Percentiles rank a stretch among this genome's conserved stretches.
These are phyloP conservation scores for Manacus vitellinus DNA, from an alignment of 2,113 vertebrate genomes.

Conservation along the genomic window DNA sequence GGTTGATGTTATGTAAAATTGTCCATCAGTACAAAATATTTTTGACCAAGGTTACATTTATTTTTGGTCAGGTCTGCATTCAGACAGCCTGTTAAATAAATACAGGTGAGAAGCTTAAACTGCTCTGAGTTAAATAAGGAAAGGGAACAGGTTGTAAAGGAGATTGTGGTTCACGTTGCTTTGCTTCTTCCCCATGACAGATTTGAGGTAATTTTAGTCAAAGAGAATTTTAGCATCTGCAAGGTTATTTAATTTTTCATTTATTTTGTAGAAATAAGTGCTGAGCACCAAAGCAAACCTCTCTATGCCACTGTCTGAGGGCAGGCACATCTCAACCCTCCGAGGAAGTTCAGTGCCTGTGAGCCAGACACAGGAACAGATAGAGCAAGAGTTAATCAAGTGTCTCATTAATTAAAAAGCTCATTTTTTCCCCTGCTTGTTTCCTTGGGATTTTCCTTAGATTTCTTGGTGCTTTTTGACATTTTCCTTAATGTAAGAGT, in stretches of 20 bases:
- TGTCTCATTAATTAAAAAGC: background rate
- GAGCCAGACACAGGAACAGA: background rate
- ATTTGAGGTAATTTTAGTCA: background rate
- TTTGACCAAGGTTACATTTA: background rate
- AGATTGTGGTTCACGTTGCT: background rate
- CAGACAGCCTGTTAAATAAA: background rate
- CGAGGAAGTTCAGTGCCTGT: background rate
- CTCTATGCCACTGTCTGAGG: background rate
- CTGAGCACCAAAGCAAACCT: background rate
- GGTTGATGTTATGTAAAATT: background rate
- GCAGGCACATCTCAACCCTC: background rate
- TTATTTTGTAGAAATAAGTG: background rate
- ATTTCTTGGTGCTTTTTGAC: background rate
- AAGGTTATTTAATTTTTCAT: background rate
- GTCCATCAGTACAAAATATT: background rate
- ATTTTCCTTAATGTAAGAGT: background rate
- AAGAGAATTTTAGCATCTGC: background rate
- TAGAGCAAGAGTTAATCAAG: background rate
- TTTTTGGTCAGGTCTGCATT: background rate
- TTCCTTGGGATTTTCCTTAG: background rate
- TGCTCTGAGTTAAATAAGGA: background rate
- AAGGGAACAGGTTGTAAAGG: background rate
- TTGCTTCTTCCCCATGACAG: background rate
- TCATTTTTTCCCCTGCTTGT: background rate
- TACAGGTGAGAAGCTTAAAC: background rate